These are phyloP conservation scores for Chloroceryle amazona DNA, from an alignment of 2,797 vertebrate genomes.

Conservation along the genomic window DNA sequence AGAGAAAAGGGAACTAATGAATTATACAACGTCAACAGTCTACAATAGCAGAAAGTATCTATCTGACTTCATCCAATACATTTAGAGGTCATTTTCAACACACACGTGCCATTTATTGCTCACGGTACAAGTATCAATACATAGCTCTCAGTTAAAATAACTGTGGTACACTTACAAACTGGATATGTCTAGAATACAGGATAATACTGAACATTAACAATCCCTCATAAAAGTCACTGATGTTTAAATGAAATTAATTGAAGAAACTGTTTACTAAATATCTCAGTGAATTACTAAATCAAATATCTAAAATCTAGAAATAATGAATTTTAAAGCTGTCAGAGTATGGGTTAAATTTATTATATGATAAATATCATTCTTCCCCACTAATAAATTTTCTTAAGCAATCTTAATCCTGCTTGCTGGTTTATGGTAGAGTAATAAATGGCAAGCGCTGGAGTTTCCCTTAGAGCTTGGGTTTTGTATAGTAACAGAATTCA, in stretches of 20 bases:
- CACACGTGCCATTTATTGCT: neutral
- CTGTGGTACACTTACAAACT: neutral
- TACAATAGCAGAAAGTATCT: neutral
- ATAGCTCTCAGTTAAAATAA: neutral
- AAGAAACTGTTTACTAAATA: slow-evolving; percentile 2
- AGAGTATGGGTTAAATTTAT: slow-evolving; percentile 24
- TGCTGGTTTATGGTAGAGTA: slow-evolving; percentile 29
- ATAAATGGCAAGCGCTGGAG: neutral
- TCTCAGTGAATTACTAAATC: neutral
- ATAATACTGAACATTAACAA: neutral
- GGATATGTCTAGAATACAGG: neutral
- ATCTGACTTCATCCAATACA: neutral
- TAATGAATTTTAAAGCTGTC: slow-evolving; percentile 8
- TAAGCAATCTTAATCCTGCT: slow-evolving; percentile 46
- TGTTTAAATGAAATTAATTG: slow-evolving; percentile 9
- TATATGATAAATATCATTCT: slow-evolving; percentile 46
- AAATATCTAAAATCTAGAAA: slow-evolving; percentile 24
- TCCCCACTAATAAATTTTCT: slow-evolving; percentile 27
- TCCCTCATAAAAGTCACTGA: slow-evolving; percentile 2
- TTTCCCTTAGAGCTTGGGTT: slow-evolving; percentile 32
- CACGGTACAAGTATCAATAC: neutral
- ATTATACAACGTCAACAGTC: neutral
- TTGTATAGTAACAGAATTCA: slow-evolving; percentile 45
- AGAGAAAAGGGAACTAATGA: neutral
- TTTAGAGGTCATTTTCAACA: neutral